These are phyloP conservation scores for Periphyllus acericola DNA, from an alignment of 2,888 invertebrate species.

Conservation along the genomic window DNA sequence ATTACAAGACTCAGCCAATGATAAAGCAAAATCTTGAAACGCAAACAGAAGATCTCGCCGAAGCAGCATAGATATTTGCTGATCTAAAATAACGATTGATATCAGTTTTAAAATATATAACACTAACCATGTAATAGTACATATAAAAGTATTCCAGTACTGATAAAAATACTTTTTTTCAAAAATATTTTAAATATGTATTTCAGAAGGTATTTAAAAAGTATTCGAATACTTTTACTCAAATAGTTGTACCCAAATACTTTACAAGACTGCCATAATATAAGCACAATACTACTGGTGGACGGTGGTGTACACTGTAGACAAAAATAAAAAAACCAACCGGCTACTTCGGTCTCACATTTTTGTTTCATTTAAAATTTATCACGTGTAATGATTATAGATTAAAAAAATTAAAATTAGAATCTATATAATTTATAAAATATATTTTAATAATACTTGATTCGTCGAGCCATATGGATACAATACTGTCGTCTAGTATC, in stretches of 20 bases:
- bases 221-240: too few relatives aligned
- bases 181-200: too few relatives aligned
- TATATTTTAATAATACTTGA: too few relatives aligned
- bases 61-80: conserved; percentile 86
- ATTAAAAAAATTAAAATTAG: not conserved
- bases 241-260: too few relatives aligned
- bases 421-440: conserved; percentile 65
- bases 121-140: not conserved
- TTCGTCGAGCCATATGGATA: conserved; percentile 82
- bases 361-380: not conserved
- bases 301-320: too few relatives aligned
- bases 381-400: not conserved
- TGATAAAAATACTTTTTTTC: too few relatives aligned
- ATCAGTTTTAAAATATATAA: not conserved
- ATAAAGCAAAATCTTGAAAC: conserved; percentile 77
- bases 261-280: too few relatives aligned
- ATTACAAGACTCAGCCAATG: conserved; percentile 74
- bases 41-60: conserved; percentile 78
- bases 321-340: too few relatives aligned
- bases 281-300: too few relatives aligned
- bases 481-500: conserved; percentile 72
- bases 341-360: too few relatives aligned
- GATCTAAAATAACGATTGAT: conserved; percentile 73
- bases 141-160: too few relatives aligned
- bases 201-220: too few relatives aligned